Percentiles rank a stretch among this genome's conserved stretches.
Evolutionary conservation across 2,797 vertebrate genomes (phyloP).

Genomic region (Scolopax bukidnonensis): DNA sequence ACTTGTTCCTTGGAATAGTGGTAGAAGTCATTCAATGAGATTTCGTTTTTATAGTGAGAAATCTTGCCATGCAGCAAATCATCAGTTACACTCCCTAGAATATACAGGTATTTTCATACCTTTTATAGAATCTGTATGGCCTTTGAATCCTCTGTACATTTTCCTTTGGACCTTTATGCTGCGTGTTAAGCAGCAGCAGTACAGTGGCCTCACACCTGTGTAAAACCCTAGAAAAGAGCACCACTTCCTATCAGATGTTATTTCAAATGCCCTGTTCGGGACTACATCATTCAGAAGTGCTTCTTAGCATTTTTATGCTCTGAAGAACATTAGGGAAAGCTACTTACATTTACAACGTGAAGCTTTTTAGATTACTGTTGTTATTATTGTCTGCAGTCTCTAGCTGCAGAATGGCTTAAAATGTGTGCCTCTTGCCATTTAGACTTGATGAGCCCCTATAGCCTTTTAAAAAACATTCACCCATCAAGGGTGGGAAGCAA

Average conservation of each 20-base stretch:
- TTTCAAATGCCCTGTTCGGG: background rate
- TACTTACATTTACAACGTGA: background rate
- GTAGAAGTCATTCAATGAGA: background rate
- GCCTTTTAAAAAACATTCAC: conserved; percentile 39
- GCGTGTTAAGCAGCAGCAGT: background rate
- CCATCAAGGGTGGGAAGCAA: background rate
- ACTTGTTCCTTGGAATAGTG: background rate
- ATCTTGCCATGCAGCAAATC: background rate
- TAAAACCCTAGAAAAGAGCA: background rate
- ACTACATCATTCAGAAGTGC: background rate
- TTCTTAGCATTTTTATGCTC: background rate
- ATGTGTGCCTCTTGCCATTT: background rate
- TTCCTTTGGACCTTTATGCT: background rate
- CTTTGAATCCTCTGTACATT: background rate
- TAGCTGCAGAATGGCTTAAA: background rate
- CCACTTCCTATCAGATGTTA: background rate
- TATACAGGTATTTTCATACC: background rate
- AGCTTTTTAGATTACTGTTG: background rate
- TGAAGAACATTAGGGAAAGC: background rate
- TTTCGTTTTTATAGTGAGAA: background rate
- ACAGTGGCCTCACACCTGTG: background rate
- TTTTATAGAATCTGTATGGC: background rate
- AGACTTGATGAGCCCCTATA: background rate
- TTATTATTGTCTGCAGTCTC: background rate
- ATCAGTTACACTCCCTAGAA: background rate